Evolutionary conservation across 2,888 invertebrate genomes (phyloP), one percentile per base, ranked within the genome.

Genomic region (Spialia ferax): DNA sequence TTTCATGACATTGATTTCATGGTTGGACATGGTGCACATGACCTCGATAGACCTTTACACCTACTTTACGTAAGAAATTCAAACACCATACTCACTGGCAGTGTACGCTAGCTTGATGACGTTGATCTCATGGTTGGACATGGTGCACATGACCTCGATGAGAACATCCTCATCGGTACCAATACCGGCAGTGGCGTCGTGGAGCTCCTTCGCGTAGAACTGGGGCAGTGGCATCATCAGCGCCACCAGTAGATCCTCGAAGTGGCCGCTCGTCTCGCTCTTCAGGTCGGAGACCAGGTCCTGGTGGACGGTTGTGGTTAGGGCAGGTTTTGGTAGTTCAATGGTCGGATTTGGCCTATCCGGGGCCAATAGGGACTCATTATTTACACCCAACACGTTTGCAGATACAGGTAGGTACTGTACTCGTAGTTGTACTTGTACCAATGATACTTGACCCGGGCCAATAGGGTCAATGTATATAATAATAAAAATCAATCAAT

Each of bases 221-320:
- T 98, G 97, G 0, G 97, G 96, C 52, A 97, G 91, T 0, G 97
- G 97, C 23, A 97, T 97, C 96, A 98, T 97, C 70, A 99, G 88
- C 0, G 97, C 97, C 7, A 98, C 91, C 0, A 98, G 83, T 0
- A 97, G 94, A 70, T 97, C 96, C 81, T 98, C 97, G 82, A 99
- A 98, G 79, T 97, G 96, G 3, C 98, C 99, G 75, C 96, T 96
- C 20, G 98, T 95, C 88, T 99, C 99, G 75, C 97, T 97, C 87
- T 97, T 98, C 75, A 98, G 88, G 76, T 98, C 97, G 50, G 96
- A 96, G 56, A 97, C 95, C 26, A 98, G 92, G 81, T 97, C 97
- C 94, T 96, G 78, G 73, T 74, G 11, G 71, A 70, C 67, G 18
- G 10, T 20, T 50, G 2, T 8, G 20, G 35, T 35, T 26, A 26